These are phyloP conservation scores for Dendropsophus ebraccatus DNA, from an alignment of 2,113 vertebrate genomes.

Conservation along the genomic window DNA sequence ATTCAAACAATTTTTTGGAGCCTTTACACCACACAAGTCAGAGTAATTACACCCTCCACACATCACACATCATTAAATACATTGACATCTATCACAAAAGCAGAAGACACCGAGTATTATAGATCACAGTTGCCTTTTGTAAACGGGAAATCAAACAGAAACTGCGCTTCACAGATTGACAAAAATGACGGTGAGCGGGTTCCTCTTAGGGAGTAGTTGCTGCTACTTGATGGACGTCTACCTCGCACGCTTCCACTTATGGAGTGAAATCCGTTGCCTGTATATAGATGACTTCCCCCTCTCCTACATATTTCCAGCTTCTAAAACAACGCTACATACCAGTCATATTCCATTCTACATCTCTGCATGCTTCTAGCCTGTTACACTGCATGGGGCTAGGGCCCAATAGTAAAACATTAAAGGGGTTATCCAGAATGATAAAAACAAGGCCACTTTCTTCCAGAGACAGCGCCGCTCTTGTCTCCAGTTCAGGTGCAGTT, in stretches of 20 bases:
- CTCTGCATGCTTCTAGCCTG: too few species aligned
- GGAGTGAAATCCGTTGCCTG: neutral
- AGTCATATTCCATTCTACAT: neutral
- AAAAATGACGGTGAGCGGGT: conserved; percentile 8
- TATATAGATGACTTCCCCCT: neutral
- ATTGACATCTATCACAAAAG: conserved; percentile 53
- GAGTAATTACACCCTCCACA: conserved; percentile 47
- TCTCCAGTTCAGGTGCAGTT: too few species aligned
- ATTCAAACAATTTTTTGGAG: conserved; percentile 55
- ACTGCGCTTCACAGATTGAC: conserved; percentile 27
- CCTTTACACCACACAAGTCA: conserved; percentile 50
- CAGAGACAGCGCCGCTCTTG: too few species aligned
- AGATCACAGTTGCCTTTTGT: conserved; percentile 44
- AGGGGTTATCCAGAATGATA: too few species aligned
- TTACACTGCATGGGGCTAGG: neutral
- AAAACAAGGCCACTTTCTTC: too few species aligned
- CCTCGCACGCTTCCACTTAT: conserved; percentile 3
- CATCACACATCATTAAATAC: conserved; percentile 49
- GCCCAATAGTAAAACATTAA: neutral
- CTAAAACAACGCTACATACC: neutral
- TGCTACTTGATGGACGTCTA: conserved; percentile 27
- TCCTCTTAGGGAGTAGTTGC: conserved; percentile 6
- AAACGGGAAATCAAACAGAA: conserved; percentile 40
- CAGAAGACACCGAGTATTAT: conserved; percentile 19
- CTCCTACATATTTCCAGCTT: neutral